Conservation (phyloP, 2,797 vertebrate species). For the Enteromius fasciolatus region DNA sequence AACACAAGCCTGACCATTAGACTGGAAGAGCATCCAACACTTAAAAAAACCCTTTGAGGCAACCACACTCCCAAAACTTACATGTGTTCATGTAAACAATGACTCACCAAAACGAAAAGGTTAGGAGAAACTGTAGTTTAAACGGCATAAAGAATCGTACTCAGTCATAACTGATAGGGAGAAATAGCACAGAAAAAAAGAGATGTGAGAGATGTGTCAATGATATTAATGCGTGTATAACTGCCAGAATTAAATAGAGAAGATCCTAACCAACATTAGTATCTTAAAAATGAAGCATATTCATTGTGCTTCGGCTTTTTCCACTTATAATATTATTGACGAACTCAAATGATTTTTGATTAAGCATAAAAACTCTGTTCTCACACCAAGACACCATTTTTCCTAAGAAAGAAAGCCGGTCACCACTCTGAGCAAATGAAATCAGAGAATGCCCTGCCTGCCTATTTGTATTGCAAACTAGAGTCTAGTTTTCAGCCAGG, state of each 20-base stretch:
- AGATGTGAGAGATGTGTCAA: no score
- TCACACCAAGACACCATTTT: slow-evolving; percentile 34
- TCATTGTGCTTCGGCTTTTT: background rate
- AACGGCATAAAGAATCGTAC: background rate
- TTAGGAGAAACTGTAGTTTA: background rate
- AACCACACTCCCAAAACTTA: background rate
- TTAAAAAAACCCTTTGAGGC: background rate
- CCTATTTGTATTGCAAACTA: slow-evolving; percentile 78
- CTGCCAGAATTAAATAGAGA: background rate
- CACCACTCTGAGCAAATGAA: slow-evolving; percentile 74
- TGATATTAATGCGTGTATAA: background rate
- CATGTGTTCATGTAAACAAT: background rate
- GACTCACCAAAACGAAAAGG: background rate
- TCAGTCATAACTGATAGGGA: no score
- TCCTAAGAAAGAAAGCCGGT: slow-evolving; percentile 14
- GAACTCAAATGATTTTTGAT: background rate
- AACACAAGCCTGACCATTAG: background rate
- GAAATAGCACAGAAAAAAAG: no score
- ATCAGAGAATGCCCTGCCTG: slow-evolving; percentile 67
- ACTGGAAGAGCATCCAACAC: background rate
- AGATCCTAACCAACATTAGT: background rate
- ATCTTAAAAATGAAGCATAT: background rate
- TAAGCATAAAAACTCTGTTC: slow-evolving; percentile 55
- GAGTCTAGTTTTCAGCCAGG: slow-evolving; percentile 69
- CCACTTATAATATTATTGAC: background rate